Evolutionary conservation across 2,888 invertebrate species (phyloP).

Genomic region (Antitype chi): DNA sequence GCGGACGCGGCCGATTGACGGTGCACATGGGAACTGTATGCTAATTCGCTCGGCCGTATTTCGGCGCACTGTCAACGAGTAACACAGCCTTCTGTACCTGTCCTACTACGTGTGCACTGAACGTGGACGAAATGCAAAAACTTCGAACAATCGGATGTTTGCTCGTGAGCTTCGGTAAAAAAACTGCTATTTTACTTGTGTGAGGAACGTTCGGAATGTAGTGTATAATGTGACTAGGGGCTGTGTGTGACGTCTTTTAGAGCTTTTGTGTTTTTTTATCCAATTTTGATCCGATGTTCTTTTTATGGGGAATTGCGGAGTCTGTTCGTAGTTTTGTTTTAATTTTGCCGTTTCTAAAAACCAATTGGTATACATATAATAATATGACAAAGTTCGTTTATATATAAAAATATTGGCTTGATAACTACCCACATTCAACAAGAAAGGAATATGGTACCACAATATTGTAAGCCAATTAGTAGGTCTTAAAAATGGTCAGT

Average conservation of each 20-base stretch:
- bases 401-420: background rate
- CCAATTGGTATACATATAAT: background rate
- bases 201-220: slow-evolving; percentile 44
- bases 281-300: slow-evolving; percentile 30
- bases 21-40: slow-evolving; percentile 83
- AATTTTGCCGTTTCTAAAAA: background rate
- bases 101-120: slow-evolving; percentile 40
- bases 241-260: slow-evolving; percentile 37
- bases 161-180: slow-evolving; percentile 53
- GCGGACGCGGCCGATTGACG: slow-evolving; percentile 75
- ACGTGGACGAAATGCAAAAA: slow-evolving; percentile 68
- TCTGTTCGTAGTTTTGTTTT: slow-evolving; percentile 16
- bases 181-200: slow-evolving; percentile 55
- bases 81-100: slow-evolving; percentile 62
- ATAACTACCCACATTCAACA: background rate
- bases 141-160: slow-evolving; percentile 64
- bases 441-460: background rate
- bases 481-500: background rate
- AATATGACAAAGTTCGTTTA: background rate
- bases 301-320: slow-evolving; percentile 11
- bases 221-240: slow-evolving; percentile 38
- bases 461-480: background rate
- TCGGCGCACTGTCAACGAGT: slow-evolving; percentile 77
- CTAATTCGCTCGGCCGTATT: slow-evolving; percentile 79
- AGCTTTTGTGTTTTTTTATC: slow-evolving; percentile 32